Conservation (phyloP, 2,888 invertebrate genomes). For the Drosophila colorata region DNA sequence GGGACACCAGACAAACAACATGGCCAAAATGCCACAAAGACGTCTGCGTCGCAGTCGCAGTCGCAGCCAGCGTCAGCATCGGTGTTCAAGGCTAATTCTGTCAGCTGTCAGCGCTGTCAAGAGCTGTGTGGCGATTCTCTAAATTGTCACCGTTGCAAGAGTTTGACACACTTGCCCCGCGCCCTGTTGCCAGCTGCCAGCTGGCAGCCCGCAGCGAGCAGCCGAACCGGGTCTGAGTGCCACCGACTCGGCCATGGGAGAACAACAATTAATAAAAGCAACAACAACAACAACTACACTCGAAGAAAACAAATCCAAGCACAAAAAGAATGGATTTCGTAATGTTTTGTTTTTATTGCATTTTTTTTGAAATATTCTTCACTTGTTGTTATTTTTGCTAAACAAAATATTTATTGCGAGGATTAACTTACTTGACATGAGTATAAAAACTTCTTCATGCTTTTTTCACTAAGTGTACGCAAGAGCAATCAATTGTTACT, state of each 20-base stretch:
- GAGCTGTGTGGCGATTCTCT: conserved; percentile 61
- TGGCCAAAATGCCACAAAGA: conserved; percentile 61
- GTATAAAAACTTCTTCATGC: too few relatives aligned
- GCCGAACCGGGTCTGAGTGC: conserved; percentile 16
- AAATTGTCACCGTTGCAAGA: conserved; percentile 71
- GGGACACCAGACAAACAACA: conserved; percentile 17
- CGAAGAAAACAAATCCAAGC: too few relatives aligned
- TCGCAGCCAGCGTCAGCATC: conserved; percentile 19
- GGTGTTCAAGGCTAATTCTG: conserved; percentile 82
- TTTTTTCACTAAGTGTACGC: too few relatives aligned
- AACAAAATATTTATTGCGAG: too few relatives aligned
- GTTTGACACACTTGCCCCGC: conserved; percentile 47
- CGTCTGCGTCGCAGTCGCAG: conserved; percentile 4
- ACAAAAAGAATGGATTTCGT: too few relatives aligned
- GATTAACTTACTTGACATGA: too few relatives aligned
- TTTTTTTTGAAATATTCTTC: too few relatives aligned
- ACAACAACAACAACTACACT: conserved; percentile 1
- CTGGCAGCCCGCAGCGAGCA: not conserved
- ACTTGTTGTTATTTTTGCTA: too few relatives aligned
- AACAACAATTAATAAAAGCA: conserved; percentile 17
- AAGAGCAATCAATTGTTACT: too few relatives aligned
- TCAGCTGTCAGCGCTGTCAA: conserved; percentile 81
- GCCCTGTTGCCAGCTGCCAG: too few relatives aligned
- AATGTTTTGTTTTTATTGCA: too few relatives aligned
- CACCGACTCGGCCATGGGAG: conserved; percentile 17